phyloP scores from a whole-genome alignment of 2,888 invertebrate genomes.

The Cantharis lateralis region DNA sequence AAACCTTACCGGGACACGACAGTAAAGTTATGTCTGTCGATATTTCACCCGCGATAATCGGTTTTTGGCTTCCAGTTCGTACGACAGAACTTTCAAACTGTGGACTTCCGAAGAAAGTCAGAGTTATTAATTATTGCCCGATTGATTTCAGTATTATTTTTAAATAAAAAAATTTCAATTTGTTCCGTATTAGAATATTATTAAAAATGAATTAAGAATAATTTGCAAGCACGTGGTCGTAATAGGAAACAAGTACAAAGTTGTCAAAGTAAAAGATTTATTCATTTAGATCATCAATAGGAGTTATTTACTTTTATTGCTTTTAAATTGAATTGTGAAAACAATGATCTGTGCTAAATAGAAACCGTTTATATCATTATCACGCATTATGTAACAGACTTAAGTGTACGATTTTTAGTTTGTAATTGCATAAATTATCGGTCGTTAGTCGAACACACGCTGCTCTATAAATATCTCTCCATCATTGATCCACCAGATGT shows the following conservation, averaged over 20 bases:
- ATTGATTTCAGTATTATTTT: not conserved
- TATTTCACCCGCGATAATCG: constrained; percentile 85
- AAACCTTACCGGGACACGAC: constrained; percentile 93
- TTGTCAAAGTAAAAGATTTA: constrained; percentile 8
- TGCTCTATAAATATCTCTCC: constrained; percentile 11
- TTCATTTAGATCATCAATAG: constrained; percentile 22
- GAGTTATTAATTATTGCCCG: not conserved
- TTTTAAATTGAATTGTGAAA: constrained; percentile 27
- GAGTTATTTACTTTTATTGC: constrained; percentile 23
- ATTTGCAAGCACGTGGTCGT: constrained; percentile 1
- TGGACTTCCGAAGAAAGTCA: constrained; percentile 85
- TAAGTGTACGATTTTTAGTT: constrained; percentile 1
- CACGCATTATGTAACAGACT: constrained; percentile 16
- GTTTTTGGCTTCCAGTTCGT: constrained; percentile 90
- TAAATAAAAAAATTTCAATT: not conserved
- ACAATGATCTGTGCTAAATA: constrained; percentile 14
- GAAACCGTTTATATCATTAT: constrained; percentile 12
- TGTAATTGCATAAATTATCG: constrained; percentile 15
- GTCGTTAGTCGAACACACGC: constrained; percentile 10
- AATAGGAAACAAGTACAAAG: not conserved
- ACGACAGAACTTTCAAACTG: constrained; percentile 95
- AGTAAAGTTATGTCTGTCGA: constrained; percentile 96
- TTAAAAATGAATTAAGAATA: not conserved
- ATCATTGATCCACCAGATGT: constrained; percentile 7
- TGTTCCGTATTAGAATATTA: not conserved